Evolutionary conservation across 2,797 vertebrate genomes (phyloP).

Genomic region (Mormyrus hasselquistii): DNA sequence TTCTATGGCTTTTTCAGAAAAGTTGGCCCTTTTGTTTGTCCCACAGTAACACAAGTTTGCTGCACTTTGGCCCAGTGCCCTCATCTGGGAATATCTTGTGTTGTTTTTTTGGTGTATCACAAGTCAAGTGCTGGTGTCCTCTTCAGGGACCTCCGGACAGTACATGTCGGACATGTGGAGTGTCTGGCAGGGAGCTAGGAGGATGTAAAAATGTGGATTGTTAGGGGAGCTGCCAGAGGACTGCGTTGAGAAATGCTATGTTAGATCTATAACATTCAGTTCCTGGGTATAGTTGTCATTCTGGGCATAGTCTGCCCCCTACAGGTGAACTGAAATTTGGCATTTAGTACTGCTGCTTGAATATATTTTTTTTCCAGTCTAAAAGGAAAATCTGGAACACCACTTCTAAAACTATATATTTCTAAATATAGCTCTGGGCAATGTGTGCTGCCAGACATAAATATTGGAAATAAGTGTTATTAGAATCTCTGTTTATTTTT

Average conservation of each 20-base stretch:
- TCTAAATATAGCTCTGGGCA: not conserved
- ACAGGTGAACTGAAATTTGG: not conserved
- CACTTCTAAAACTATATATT: not conserved
- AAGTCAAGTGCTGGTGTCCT: not conserved
- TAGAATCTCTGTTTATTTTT: slow-evolving; percentile 31
- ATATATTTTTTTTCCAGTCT: not conserved
- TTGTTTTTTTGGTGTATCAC: not conserved
- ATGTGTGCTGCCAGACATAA: not conserved
- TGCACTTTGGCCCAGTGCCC: not conserved
- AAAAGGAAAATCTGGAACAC: not conserved
- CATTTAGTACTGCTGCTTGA: not conserved
- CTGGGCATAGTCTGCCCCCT: slow-evolving; percentile 10
- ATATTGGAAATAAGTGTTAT: not conserved
- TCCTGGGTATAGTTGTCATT: not conserved
- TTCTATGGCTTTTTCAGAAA: not conserved
- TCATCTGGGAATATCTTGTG: not conserved
- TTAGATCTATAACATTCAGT: not conserved
- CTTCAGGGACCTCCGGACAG: not conserved
- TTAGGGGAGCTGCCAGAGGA: not conserved
- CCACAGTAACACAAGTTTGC: not conserved
- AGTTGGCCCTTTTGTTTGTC: not conserved
- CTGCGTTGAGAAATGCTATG: not conserved
- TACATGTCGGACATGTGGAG: not conserved
- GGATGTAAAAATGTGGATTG: not conserved
- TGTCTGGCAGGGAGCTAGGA: not conserved